Evolutionary conservation across 2,797 vertebrate species (phyloP).

Genomic region (Synaphobranchus kaupii): DNA sequence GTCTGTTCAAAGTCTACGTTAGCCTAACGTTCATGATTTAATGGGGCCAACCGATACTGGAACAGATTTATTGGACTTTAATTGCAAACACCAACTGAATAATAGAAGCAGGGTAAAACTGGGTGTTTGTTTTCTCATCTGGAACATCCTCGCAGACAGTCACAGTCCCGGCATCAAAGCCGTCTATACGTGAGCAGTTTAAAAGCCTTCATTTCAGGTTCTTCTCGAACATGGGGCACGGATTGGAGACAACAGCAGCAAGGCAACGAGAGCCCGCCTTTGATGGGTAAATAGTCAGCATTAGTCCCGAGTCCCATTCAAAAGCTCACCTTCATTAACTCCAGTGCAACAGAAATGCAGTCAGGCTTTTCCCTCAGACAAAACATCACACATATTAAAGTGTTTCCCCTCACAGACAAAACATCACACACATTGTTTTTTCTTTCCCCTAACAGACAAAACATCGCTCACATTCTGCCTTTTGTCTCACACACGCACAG

Average conservation of each 20-base stretch:
- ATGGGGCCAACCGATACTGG: not conserved
- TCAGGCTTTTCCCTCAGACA: not conserved
- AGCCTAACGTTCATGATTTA: not conserved
- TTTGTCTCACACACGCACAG: not conserved
- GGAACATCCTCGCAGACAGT: not conserved
- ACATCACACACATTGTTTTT: not conserved
- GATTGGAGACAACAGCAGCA: conserved; percentile 37
- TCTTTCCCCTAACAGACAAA: not conserved
- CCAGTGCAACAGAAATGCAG: not conserved
- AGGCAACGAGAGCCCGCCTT: not conserved
- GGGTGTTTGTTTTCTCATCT: not conserved
- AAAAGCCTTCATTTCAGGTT: not conserved
- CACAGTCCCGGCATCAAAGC: not conserved
- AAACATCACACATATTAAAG: not conserved
- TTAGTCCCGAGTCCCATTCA: not conserved
- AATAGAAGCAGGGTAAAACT: not conserved
- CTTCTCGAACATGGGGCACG: not conserved
- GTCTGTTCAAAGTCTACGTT: not conserved
- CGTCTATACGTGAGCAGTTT: conserved; percentile 10
- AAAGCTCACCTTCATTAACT: not conserved
- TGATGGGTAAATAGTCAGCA: not conserved
- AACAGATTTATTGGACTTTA: not conserved
- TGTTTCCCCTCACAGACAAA: not conserved
- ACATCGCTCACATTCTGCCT: not conserved
- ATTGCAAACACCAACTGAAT: not conserved